Evolutionary conservation across 2,113 vertebrate species (phyloP).

Genomic region (Hippolais icterina): DNA sequence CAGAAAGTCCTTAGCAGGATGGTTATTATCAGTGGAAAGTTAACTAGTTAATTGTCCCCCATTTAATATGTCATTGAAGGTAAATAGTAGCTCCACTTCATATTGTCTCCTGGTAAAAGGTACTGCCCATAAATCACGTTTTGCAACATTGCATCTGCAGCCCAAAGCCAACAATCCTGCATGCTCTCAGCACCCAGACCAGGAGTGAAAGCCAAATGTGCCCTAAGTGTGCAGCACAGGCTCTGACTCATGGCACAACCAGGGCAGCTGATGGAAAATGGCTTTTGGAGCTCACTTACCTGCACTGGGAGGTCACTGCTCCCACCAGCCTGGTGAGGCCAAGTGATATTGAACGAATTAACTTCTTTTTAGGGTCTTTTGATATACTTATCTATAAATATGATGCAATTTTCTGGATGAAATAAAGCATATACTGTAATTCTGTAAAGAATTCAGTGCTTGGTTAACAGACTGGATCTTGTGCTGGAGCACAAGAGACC

Average conservation of each 20-base stretch:
- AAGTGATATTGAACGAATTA: not conserved
- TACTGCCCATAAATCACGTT: not conserved
- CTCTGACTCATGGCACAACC: not conserved
- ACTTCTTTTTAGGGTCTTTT: not conserved
- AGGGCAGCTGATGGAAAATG: not conserved
- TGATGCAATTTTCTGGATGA: not conserved
- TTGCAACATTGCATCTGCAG: not conserved
- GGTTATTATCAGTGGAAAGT: not conserved
- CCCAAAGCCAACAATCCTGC: not conserved
- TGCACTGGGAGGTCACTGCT: not conserved
- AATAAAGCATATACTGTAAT: not conserved
- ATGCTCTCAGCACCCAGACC: not conserved
- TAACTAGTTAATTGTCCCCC: not conserved
- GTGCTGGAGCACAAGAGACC: not conserved
- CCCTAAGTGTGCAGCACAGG: not conserved
- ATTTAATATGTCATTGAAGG: not conserved
- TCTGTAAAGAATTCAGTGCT: not conserved
- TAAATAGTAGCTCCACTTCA: not conserved
- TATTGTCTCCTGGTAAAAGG: not conserved
- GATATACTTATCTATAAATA: not conserved
- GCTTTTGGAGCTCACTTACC: not conserved
- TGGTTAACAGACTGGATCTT: not conserved
- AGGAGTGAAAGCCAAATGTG: not conserved
- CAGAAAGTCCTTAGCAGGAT: not conserved
- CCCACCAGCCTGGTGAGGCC: not conserved